phyloP scores from a whole-genome alignment of 2,888 invertebrate species.

The Eupithecia abbreviata region DNA sequence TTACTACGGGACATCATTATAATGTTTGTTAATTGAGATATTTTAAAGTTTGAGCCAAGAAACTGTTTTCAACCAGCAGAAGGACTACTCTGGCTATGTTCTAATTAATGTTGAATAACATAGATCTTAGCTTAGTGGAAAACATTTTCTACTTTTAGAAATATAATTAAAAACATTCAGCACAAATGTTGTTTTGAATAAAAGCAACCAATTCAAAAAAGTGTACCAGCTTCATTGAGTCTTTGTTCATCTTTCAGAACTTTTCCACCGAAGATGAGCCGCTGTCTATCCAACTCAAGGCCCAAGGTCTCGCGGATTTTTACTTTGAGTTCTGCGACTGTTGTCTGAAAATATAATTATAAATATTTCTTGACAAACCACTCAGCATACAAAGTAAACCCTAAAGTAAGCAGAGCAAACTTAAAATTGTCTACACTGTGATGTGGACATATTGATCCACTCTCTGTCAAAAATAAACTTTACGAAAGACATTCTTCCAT shows the following conservation, averaged over 20 bases:
- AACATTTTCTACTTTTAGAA: neutral
- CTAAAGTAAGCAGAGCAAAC: neutral
- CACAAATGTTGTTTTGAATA: neutral
- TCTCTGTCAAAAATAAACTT: too few relatives aligned
- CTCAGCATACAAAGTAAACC: neutral
- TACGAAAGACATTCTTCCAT: too few relatives aligned
- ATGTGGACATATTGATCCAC: too few relatives aligned
- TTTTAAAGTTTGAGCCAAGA: neutral
- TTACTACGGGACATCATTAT: neutral
- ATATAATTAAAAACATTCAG: neutral
- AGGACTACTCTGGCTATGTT: neutral
- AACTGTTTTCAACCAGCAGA: neutral
- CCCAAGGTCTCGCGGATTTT: conserved; percentile 90
- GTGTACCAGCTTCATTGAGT: conserved; percentile 91
- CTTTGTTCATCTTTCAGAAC: conserved; percentile 94
- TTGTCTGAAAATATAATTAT: conserved; percentile 83
- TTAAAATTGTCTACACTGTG: neutral
- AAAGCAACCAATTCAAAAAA: too few relatives aligned
- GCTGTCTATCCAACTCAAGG: conserved; percentile 91
- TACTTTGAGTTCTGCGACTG: conserved; percentile 92
- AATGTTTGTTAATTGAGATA: neutral
- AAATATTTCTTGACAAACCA: neutral
- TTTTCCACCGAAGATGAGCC: conserved; percentile 97
- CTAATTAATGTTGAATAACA: neutral
- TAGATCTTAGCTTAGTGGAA: neutral